Evolutionary conservation across 1,140 invertebrate genomes (phyloP).

Genomic region (Brachionus rubens): DNA sequence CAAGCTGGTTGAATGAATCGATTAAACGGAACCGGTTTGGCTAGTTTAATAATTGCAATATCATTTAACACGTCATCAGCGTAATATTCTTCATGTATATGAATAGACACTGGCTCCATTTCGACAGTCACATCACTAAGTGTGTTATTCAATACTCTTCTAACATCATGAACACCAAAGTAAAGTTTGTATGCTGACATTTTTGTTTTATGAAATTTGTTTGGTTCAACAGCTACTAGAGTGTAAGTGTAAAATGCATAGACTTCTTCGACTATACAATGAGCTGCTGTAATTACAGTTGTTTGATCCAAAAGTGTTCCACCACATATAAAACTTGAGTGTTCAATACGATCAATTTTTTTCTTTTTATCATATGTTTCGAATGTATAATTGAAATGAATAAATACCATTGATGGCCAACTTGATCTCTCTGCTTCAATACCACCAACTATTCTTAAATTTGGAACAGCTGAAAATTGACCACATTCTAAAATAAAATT

Average conservation of each 20-base stretch:
- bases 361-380: background rate
- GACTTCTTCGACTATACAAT: constrained; percentile 62
- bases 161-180: background rate
- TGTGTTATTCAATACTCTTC: too few species aligned
- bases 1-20: background rate
- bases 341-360: too few species aligned
- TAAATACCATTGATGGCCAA: background rate
- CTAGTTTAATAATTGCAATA: background rate
- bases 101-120: too few species aligned
- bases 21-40: too few species aligned
- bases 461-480: background rate
- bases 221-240: background rate
- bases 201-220: background rate
- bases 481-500: background rate
- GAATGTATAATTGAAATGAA: background rate
- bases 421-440: background rate
- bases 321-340: constrained; percentile 65
- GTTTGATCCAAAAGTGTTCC: constrained; percentile 71
- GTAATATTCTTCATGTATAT: background rate
- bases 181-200: background rate
- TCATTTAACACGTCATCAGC: background rate
- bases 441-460: constrained; percentile 4
- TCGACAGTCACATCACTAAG: too few species aligned
- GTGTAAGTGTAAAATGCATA: background rate
- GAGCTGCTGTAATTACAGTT: constrained; percentile 72